Base-by-base conservation (phyloP, 2,797 vertebrate species). In the Bovichtus variegatus region DNA sequence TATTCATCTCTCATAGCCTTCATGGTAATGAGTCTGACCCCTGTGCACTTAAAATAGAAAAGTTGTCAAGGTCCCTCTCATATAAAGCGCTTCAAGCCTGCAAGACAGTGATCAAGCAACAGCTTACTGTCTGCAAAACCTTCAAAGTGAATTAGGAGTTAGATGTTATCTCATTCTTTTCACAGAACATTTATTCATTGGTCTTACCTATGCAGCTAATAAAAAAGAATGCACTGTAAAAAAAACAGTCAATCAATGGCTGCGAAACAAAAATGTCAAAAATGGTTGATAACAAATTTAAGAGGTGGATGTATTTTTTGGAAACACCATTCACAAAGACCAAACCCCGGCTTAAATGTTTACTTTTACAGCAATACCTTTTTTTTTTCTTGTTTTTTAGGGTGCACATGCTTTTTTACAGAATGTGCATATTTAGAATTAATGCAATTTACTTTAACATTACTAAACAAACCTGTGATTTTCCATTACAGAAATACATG, bases 91-190 rank as follows among this genome's bases (percentile, higher is more conserved):
- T 78, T 71, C 54, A 89, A 80, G 63, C 70, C 25, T 41, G 66
- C 7, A 67, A 88, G 74, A 79, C 82, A 74, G 77, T 78, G 80
- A 87, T 84, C 70, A 83, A 84, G 78, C 60, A 87, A 75, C 68
- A 43, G 67, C 66, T 76, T 72, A 65, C 57, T 78, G 72, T 88
- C 78, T 80, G 58, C 13, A 78, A 75, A 82, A 76, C 86, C 82
- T 84, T 91, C 80, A 43, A 80, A 79, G 69, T 82, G 67, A 87
- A 90, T 90, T 69, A 84, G 38, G 68, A 80, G 43, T 55, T 82
- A 40, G 72, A 90, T 71, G 70, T 74, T 87, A 72, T 82, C 75
- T 76, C 27, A 62, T 79, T 89, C 76, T 89, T 92, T 90, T 91
- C 74, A 88, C 47, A 43, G 29, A 73, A 44, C 29, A 73, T 78